Conservation (phyloP, 2,888 invertebrate genomes). For the Hypomecis atomaria region DNA sequence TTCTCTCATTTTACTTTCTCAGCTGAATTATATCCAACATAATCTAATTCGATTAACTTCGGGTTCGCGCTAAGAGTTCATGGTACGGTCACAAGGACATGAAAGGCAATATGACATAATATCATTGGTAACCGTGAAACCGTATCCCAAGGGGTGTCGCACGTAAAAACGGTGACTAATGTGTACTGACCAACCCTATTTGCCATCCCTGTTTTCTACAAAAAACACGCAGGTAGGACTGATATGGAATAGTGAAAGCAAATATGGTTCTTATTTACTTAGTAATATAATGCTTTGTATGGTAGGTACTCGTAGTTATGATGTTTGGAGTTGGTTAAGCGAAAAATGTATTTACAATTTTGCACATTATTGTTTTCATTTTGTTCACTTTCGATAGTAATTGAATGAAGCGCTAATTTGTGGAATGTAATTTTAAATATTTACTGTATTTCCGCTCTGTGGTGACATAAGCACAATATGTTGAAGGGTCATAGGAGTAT, state of each 20-base stretch:
- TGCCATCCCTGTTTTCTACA: not conserved
- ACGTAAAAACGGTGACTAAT: slow-evolving; percentile 26
- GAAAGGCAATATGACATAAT: not conserved
- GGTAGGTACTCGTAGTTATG: not conserved
- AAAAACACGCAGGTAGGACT: slow-evolving; percentile 12
- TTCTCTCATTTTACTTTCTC: no score
- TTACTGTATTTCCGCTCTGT: no score
- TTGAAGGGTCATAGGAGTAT: no score
- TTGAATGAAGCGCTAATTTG: no score
- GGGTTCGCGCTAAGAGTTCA: no score
- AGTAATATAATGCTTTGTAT: not conserved
- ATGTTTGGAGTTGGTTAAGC: not conserved
- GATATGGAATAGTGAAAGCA: not conserved
- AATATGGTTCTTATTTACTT: not conserved
- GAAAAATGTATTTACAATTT: no score
- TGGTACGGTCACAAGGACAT: not conserved
- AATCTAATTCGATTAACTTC: no score
- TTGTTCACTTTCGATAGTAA: no score
- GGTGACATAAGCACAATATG: no score
- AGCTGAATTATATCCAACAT: no score
- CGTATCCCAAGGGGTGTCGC: slow-evolving; percentile 14
- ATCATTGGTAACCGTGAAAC: slow-evolving; percentile 2
- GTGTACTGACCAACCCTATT: slow-evolving; percentile 20
- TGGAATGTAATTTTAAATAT: no score
- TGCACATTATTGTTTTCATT: no score